phyloP scores from a whole-genome alignment of 2,888 invertebrate genomes.

The Pterobdella sp. region DNA sequence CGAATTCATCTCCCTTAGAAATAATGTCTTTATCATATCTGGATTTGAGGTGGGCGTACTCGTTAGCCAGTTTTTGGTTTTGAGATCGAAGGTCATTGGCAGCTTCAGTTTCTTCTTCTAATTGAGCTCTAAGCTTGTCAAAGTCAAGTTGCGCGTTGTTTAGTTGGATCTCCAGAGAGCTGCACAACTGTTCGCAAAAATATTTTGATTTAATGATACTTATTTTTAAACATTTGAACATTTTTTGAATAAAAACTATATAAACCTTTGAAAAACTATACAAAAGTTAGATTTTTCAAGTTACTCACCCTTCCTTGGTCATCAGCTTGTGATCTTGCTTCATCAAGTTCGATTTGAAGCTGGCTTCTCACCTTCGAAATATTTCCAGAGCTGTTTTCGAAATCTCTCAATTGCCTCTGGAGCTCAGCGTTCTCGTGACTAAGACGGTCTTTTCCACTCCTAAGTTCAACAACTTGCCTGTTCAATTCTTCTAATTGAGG shows the following conservation, averaged over 20 bases:
- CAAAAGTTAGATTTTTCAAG: background rate
- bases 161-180: constrained; percentile 46
- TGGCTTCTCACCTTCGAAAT: constrained; percentile 73
- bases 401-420: constrained; percentile 72
- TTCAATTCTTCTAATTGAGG: constrained; percentile 78
- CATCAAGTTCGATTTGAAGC: constrained; percentile 46
- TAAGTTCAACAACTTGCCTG: constrained; percentile 60
- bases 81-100: constrained; percentile 92
- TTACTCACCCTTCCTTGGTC: constrained; percentile 31
- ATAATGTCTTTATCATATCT: constrained; percentile 90
- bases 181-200: constrained; percentile 35
- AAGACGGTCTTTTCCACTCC: constrained; percentile 70
- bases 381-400: constrained; percentile 90
- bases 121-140: constrained; percentile 69
- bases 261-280: background rate
- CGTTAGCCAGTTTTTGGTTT: constrained; percentile 80
- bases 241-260: too few species aligned
- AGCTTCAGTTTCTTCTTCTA: constrained; percentile 95
- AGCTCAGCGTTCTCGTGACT: constrained; percentile 63
- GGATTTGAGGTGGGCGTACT: constrained; percentile 80
- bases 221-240: background rate
- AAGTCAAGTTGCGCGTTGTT: constrained; percentile 47
- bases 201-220: background rate
- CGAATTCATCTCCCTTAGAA: constrained; percentile 82
- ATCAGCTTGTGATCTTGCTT: constrained; percentile 47